These are phyloP conservation scores for Amblyopsis hoosieri DNA, from an alignment of 2,797 vertebrate genomes.

Conservation along the genomic window DNA sequence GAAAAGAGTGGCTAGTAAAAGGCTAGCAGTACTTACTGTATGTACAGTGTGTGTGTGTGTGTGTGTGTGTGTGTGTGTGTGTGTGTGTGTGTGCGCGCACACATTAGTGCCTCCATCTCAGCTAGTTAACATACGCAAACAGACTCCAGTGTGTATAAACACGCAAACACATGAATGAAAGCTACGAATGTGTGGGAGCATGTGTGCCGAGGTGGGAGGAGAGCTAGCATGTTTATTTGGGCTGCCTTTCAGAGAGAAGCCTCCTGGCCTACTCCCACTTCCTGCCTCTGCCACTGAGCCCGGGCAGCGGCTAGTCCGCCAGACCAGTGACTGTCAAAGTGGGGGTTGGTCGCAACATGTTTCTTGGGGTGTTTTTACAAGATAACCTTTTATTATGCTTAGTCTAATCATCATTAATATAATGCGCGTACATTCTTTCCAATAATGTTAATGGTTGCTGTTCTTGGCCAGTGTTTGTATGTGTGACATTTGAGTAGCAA, in stretches of 20 bases:
- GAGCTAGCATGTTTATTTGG: constrained; percentile 71
- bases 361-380: no score
- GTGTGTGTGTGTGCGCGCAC: neutral
- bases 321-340: no score
- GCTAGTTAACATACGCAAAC: constrained; percentile 40
- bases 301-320: constrained; percentile 29
- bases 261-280: constrained; percentile 69
- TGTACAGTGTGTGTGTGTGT: constrained; percentile 13
- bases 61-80: constrained; percentile 3
- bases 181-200: constrained; percentile 53
- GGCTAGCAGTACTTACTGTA: constrained; percentile 25
- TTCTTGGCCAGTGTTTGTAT: no score
- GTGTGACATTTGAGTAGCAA: no score
- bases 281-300: constrained; percentile 61
- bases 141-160: constrained; percentile 47
- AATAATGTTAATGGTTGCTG: no score
- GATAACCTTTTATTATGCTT: no score
- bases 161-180: constrained; percentile 44
- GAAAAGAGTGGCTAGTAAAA: constrained; percentile 45
- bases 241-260: constrained; percentile 62
- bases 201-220: constrained; percentile 51
- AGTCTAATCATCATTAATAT: no score
- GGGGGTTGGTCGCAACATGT: no score
- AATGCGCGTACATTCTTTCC: no score
- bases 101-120: neutral